phyloP scores from a whole-genome alignment of 2,888 invertebrate genomes.

The Chaetogeoica ovagalla region DNA sequence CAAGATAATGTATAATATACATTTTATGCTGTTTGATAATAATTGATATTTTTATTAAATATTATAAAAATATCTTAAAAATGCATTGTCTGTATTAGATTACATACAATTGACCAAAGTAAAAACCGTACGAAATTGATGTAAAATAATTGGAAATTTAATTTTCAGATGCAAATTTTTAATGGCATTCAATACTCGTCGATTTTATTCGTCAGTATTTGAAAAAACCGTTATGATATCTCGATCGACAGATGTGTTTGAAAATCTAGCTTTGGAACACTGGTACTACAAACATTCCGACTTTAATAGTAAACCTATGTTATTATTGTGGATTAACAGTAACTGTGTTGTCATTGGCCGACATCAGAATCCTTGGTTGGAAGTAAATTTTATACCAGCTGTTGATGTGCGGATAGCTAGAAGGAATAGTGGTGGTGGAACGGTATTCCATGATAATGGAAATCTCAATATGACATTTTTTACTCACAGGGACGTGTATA shows the following conservation, averaged over 20 bases:
- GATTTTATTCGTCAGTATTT: conserved; percentile 61
- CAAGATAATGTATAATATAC: background rate
- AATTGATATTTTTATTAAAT: background rate
- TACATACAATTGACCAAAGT: background rate
- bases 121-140: background rate
- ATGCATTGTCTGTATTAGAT: background rate
- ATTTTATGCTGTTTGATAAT: background rate
- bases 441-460: conserved; percentile 94
- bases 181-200: conserved; percentile 10
- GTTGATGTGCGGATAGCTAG: conserved; percentile 76
- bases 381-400: conserved; percentile 75
- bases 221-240: conserved; percentile 90
- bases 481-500: conserved; percentile 78
- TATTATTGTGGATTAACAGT: conserved; percentile 90
- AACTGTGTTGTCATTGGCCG: conserved; percentile 95
- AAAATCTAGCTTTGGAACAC: conserved; percentile 93
- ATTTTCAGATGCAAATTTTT: conserved; percentile 10
- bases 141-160: background rate
- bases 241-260: conserved; percentile 84
- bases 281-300: conserved; percentile 91
- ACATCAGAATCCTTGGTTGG: conserved; percentile 95
- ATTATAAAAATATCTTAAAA: background rate
- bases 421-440: conserved; percentile 93
- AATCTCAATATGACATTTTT: conserved; percentile 93
- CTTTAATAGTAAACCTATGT: conserved; percentile 78